A percentile compares a stretch with the other conserved stretches of the same genome.
Conservation (phyloP, 2,888 invertebrate species). For the Lasioglossum zephyrum region DNA sequence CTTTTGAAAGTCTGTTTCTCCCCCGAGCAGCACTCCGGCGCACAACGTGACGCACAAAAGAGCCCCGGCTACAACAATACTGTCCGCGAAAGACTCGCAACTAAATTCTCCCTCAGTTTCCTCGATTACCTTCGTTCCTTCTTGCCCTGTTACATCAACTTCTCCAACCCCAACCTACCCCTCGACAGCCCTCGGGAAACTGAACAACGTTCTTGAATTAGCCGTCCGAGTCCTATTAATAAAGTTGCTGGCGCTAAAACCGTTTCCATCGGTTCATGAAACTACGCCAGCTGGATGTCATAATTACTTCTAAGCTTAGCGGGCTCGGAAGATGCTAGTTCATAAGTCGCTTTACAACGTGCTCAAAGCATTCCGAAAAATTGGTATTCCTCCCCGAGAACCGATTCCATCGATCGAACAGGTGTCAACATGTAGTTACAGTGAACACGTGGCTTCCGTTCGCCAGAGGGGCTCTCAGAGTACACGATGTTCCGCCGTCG, state of each 20-base stretch:
- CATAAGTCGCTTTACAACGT: not conserved
- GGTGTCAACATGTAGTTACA: conserved; percentile 33
- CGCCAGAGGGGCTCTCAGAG: conserved; percentile 8
- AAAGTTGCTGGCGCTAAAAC: not conserved
- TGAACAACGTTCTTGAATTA: conserved; percentile 2
- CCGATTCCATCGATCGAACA: conserved; percentile 24
- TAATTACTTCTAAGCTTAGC: not conserved
- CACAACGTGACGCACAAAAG: not conserved
- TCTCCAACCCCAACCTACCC: not conserved
- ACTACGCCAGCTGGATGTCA: not conserved
- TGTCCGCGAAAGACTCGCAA: conserved; percentile 9
- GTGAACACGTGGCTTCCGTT: conserved; percentile 51
- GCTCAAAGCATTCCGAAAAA: not conserved
- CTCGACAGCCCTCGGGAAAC: not conserved
- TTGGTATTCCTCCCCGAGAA: not conserved
- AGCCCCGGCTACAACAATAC: conserved; percentile 10
- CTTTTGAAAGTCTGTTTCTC: conserved; percentile 6
- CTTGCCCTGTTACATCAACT: not conserved
- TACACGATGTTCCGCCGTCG: conserved; percentile 27
- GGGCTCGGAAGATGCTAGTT: no score
- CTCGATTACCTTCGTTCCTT: conserved; percentile 17
- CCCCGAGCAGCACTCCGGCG: not conserved
- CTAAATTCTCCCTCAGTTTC: conserved; percentile 24
- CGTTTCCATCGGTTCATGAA: not conserved
- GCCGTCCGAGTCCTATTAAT: not conserved